phyloP scores from a whole-genome alignment of 2,888 invertebrate genomes.

The Hyppa rectilinea region DNA sequence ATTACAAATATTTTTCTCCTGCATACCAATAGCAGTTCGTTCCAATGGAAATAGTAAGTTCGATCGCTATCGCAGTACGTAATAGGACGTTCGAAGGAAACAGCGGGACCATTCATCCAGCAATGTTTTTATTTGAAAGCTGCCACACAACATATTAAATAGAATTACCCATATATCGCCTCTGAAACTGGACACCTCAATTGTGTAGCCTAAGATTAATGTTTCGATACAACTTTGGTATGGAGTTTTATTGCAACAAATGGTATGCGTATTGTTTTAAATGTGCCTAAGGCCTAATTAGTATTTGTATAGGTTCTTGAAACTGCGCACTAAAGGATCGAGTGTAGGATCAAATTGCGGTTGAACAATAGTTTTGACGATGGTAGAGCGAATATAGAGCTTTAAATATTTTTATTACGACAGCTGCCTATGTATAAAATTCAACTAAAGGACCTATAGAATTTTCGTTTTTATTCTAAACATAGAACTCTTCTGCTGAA shows the following conservation, averaged over 20 bases:
- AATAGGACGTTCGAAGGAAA: slow-evolving; percentile 76
- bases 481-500: background rate
- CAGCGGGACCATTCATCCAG: slow-evolving; percentile 86
- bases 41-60: slow-evolving; percentile 18
- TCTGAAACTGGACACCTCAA: slow-evolving; percentile 71
- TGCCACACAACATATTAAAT: slow-evolving; percentile 77
- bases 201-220: slow-evolving; percentile 63
- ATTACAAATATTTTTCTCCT: background rate
- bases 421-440: background rate
- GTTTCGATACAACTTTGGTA: slow-evolving; percentile 61
- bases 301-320: slow-evolving; percentile 17
- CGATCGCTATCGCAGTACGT: slow-evolving; percentile 69
- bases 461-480: background rate
- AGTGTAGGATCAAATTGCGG: slow-evolving; percentile 21
- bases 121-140: slow-evolving; percentile 85
- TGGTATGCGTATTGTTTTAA: slow-evolving; percentile 54
- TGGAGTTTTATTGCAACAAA: slow-evolving; percentile 46
- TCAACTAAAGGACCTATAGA: no score
- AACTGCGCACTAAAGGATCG: slow-evolving; percentile 25
- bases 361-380: slow-evolving; percentile 28
- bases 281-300: slow-evolving; percentile 46
- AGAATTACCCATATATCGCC: slow-evolving; percentile 71
- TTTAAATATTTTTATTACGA: slow-evolving; percentile 5
- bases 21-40: background rate
- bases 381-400: background rate